Conservation (phyloP, 1,140 invertebrate genomes). For the Grapholita molesta region DNA sequence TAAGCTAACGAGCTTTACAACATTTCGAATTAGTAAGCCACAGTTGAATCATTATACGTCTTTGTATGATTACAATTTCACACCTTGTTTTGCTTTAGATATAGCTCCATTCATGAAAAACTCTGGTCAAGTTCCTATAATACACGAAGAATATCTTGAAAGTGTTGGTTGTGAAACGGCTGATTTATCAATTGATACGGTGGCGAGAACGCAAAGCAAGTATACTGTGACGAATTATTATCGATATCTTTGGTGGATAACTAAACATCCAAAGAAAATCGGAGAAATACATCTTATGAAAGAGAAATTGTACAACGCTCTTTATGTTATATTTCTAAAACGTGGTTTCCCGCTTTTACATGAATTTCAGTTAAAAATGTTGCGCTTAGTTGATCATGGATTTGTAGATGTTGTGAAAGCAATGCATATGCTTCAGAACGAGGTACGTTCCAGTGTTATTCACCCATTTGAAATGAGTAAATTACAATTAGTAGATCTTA, state of each 20-base stretch:
- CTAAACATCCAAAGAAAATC: background rate
- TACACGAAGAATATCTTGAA: background rate
- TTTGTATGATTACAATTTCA: background rate
- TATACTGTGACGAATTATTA: constrained; percentile 8
- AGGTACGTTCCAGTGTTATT: background rate
- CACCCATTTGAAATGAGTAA: background rate
- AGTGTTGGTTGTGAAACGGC: background rate
- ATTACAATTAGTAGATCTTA: background rate
- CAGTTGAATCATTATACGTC: background rate
- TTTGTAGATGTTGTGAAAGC: background rate
- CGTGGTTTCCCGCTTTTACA: background rate
- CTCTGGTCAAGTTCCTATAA: background rate
- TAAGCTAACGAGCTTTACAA: background rate
- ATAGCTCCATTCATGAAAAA: background rate
- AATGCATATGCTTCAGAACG: background rate
- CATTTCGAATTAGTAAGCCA: background rate
- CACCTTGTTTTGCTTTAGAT: background rate
- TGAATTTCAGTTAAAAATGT: background rate
- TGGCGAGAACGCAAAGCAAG: background rate
- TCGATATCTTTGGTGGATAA: constrained; percentile 8
- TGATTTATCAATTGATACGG: background rate
- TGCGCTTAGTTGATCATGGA: background rate
- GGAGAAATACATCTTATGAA: background rate
- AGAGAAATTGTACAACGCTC: background rate
- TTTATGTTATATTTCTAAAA: background rate